These are phyloP conservation scores for Eupleurogrammus muticus DNA, from an alignment of 2,797 vertebrate genomes.

Conservation along the genomic window DNA sequence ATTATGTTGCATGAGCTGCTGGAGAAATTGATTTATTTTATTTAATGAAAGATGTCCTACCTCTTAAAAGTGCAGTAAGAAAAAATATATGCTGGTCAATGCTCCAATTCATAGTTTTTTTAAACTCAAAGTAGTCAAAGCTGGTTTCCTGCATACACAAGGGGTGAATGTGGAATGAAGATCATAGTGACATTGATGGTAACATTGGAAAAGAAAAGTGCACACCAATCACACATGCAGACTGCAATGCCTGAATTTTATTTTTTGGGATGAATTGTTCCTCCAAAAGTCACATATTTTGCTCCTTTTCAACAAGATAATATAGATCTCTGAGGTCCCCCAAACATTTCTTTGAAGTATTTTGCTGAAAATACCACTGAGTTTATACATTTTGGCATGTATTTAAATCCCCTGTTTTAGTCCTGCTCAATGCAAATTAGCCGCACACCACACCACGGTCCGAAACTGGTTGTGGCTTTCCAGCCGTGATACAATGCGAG, in stretches of 20 bases:
- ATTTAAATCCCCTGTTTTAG: too few relatives aligned
- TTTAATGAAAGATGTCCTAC: background rate
- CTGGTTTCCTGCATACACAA: background rate
- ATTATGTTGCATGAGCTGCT: conserved; percentile 3
- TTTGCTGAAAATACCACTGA: too few relatives aligned
- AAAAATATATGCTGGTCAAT: background rate
- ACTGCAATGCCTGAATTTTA: conserved; percentile 14
- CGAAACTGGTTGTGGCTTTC: too few relatives aligned
- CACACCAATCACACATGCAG: background rate
- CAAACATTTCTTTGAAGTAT: too few relatives aligned
- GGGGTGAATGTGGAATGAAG: background rate
- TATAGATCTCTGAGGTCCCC: too few relatives aligned
- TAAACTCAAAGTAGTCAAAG: background rate
- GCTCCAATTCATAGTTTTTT: background rate
- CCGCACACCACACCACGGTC: too few relatives aligned
- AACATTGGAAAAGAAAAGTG: background rate
- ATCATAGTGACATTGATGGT: background rate
- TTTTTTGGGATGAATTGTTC: conserved; percentile 8
- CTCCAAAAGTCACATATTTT: too few relatives aligned
- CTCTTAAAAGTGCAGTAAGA: background rate
- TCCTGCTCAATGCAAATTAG: too few relatives aligned
- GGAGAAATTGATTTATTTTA: background rate
- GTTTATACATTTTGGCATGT: too few relatives aligned
- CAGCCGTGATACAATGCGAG: too few relatives aligned
- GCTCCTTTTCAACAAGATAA: too few relatives aligned